Base-by-base conservation (phyloP, 1,140 invertebrate genomes). In the Drosophila azteca region DNA sequence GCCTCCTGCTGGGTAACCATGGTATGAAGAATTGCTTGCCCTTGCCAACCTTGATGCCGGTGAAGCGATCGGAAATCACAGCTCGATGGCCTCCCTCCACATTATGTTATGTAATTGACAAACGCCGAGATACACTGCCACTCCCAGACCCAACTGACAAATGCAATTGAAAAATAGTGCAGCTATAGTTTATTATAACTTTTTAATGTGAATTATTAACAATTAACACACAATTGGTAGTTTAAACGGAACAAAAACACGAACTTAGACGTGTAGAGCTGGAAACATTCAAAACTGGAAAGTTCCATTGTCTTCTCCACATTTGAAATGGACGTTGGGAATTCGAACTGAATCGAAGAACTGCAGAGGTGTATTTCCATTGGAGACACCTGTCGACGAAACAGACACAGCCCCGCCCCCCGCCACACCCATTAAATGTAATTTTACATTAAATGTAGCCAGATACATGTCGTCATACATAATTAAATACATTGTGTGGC, bases 11-110 rank as follows among this genome's bases (percentile, higher is more conserved):
- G 99, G 1, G 99, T 99, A 2, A 99, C 99, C 93, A 99, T 15
- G 99, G 99, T 93, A 99, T 96, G 75, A 98, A 96, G 92, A 99
- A 99, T 93, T 99, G 99, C 69, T 99, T 99, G 54, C 99, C 99
- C 94, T 99, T 99, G 51, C 99, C 99, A 51, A 97, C 95, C 92
- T 99, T 98, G 20, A 99, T 96, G 92, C 99, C 99, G 80, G 94
- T 94, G 93, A 99, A 99, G 92, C 99, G 95, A 93, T 99, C 99
- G 92, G 99, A 99, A 69, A 99, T 99, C 20, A 99, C 98, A 73
- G 98, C 98, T 92, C 99, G 94, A 90, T 99, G 97, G 39, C 99
- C 99, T 88, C 98, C 99, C 93, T 99, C 99, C 92, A 99, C 99
- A 94, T 99, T 99, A 92, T 98, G 99, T 65, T 99, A 94, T 53